Evolutionary conservation across 1,140 invertebrate species (phyloP), one percentile per base, ranked within the genome.

Genomic region (Whitmania pigra): DNA sequence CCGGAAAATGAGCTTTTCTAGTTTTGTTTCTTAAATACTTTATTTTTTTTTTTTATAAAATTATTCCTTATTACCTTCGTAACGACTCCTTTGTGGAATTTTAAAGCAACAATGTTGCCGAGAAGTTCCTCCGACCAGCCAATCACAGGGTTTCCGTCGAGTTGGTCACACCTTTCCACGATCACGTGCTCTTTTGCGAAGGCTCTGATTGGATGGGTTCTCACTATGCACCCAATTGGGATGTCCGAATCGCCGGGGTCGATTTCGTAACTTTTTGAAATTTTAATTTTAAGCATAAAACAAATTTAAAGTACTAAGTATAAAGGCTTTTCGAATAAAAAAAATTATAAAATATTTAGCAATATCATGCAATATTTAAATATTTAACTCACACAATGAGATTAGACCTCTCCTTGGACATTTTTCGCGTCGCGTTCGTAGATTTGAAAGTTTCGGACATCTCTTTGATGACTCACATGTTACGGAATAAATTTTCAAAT

Each of bases 141-240:
- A 53, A 70, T 36, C n/a, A 49, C 53, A 25, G 49, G 36, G n/a
- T 70, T 53, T 2, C 31, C 29, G 2, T 70, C 36, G 6, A 70
- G 69, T 53, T 70, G 69, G 53, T 54, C 53, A 27, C 25, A n/a
- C 49, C 69, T 70, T 31, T 70, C 69, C n/a, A 70, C 69, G 15
- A 17, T 36, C n/a, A 70, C 36, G 17, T 70, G 31, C 13, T 70
- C 69, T 22, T 70, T 53, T 9, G 40, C 11, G 22, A 25, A 40
- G 6, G 69, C 29, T 40, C 69, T 40, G 17, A 70, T 53, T 25
- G 69, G 69, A 20, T 36, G 22, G 29, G 69, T 13, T n/a, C 53
- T 40, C 17, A 70, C 29, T 9, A 70, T 13, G 53, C 69, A 70
- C 17, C 69, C 69, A 40, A 70, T 25, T 2, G 69, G 13, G 53